These are phyloP conservation scores for Acanthis flammea DNA, from an alignment of 2,797 vertebrate genomes.

Conservation along the genomic window DNA sequence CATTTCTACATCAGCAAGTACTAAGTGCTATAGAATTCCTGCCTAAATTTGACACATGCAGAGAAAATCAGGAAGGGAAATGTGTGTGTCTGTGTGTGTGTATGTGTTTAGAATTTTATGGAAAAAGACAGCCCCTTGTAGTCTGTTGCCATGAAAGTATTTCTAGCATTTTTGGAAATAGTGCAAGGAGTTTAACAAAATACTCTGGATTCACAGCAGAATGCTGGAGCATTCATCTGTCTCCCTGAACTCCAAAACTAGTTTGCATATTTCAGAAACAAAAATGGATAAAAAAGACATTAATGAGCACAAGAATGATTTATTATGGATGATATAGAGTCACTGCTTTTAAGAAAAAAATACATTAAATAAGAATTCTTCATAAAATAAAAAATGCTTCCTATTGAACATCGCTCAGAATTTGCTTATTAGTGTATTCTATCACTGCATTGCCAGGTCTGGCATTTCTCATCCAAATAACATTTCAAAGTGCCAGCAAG, in stretches of 20 bases:
- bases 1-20: conserved; percentile 53
- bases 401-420: not conserved
- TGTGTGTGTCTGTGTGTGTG: not conserved
- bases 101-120: conserved; percentile 4
- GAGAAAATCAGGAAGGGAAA: conserved; percentile 45
- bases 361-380: conserved; percentile 3
- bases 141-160: conserved; percentile 4
- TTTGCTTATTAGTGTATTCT: conserved; percentile 23
- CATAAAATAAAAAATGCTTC: conserved; percentile 18
- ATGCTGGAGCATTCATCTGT: not conserved
- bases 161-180: conserved; percentile 23
- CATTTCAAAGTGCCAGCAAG: not conserved
- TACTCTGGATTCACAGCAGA: conserved; percentile 9
- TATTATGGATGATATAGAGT: not conserved
- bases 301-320: not conserved
- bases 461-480: conserved; percentile 16
- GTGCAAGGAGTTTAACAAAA: conserved; percentile 13
- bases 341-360: conserved; percentile 23
- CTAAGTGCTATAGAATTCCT: conserved; percentile 42
- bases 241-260: not conserved
- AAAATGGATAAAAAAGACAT: conserved; percentile 12
- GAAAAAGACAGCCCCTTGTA: not conserved
- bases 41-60: conserved; percentile 15
- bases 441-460: not conserved
- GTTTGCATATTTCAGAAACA: conserved; percentile 39